A percentile compares a stretch with the other conserved stretches of the same genome.
These are phyloP conservation scores for Crotalus helleri DNA, from an alignment of 2,113 vertebrate species.

Conservation along the genomic window DNA sequence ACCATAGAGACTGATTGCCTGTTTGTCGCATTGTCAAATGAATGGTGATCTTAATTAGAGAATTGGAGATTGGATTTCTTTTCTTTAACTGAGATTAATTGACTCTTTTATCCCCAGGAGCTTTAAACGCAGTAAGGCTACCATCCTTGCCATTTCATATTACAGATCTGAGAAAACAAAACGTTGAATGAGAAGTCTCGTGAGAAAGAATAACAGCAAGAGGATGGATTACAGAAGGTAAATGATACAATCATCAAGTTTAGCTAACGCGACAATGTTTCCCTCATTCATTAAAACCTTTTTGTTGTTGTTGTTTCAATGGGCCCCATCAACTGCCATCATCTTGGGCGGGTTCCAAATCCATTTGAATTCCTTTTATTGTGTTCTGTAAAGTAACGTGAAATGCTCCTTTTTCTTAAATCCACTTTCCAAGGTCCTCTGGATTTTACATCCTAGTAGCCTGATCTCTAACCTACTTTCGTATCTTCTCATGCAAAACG, in stretches of 20 bases:
- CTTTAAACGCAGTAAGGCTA: slow-evolving; percentile 39
- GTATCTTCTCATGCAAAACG: not conserved
- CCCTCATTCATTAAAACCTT: not conserved
- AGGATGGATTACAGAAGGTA: slow-evolving; percentile 30
- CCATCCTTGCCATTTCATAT: slow-evolving; percentile 32
- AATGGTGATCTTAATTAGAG: slow-evolving; percentile 53
- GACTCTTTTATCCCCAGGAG: not conserved
- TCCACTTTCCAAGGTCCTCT: not conserved
- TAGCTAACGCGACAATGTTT: not conserved
- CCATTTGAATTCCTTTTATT: not conserved
- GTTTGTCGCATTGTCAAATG: slow-evolving; percentile 43
- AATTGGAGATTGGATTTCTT: slow-evolving; percentile 11
- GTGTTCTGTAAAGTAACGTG: not conserved
- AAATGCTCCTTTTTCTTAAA: too few species aligned
- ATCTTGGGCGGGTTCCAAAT: not conserved
- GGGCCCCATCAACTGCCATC: not conserved
- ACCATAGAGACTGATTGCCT: slow-evolving; percentile 24
- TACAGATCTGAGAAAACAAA: slow-evolving; percentile 37
- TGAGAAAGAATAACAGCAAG: slow-evolving; percentile 31
- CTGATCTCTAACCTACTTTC: too few species aligned
- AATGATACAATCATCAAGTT: slow-evolving; percentile 21
- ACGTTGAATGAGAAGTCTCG: not conserved
- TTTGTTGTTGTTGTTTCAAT: not conserved
- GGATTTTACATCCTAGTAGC: not conserved
- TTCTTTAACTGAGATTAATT: slow-evolving; percentile 30